These are phyloP conservation scores for Lasaia peninsularis DNA, from an alignment of 1,140 invertebrate species.

Conservation along the genomic window DNA sequence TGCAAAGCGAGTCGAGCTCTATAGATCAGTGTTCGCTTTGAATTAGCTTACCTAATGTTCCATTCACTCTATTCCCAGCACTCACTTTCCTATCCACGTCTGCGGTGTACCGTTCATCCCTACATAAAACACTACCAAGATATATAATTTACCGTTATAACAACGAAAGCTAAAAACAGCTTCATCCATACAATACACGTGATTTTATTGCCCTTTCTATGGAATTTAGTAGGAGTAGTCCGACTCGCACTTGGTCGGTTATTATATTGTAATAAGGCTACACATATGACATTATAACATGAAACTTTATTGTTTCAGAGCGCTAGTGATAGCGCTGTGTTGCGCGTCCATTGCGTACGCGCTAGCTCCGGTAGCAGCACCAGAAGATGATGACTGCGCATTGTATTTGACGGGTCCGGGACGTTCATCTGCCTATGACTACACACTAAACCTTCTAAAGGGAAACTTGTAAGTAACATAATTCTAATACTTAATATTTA, in stretches of 20 bases:
- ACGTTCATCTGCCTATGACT: constrained; percentile 87
- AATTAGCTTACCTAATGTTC: too few relatives aligned
- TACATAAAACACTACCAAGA: too few relatives aligned
- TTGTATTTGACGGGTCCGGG: constrained; percentile 85
- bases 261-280: background rate
- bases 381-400: constrained; percentile 83
- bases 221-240: too few relatives aligned
- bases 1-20: too few relatives aligned
- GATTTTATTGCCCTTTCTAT: too few relatives aligned
- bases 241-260: background rate
- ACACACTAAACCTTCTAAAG: constrained; percentile 88
- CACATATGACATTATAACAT: background rate
- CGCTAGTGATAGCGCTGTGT: constrained; percentile 55
- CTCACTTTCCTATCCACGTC: too few relatives aligned
- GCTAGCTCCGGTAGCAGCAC: constrained; percentile 46
- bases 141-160: too few relatives aligned
- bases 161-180: too few relatives aligned
- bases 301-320: constrained; percentile 40
- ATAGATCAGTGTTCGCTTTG: too few relatives aligned
- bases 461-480: constrained; percentile 75
- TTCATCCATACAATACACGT: too few relatives aligned
- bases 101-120: too few relatives aligned
- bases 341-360: constrained; percentile 44
- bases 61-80: too few relatives aligned
- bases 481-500: background rate